These are phyloP conservation scores for Cetonia aurata DNA, from an alignment of 2,888 invertebrate species.

Conservation along the genomic window DNA sequence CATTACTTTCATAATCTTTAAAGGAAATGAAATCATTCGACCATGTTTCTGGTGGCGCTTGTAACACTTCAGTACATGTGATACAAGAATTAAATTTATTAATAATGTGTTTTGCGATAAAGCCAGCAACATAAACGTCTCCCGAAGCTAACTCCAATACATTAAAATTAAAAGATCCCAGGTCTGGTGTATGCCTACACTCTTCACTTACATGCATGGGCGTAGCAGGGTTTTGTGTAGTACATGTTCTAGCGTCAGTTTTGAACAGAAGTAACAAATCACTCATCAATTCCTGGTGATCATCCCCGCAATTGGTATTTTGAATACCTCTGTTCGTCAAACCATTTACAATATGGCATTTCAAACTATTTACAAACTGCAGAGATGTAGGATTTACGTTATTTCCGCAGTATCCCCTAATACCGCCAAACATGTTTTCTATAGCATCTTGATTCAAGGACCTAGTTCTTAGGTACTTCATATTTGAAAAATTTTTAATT, in stretches of 20 bases:
- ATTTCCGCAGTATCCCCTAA: background rate
- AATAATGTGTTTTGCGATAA: no score
- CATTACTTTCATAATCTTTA: no score
- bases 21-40: no score
- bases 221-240: background rate
- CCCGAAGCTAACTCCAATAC: no score
- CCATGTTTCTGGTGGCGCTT: no score
- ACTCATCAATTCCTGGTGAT: background rate
- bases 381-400: background rate
- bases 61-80: no score
- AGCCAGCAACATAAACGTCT: no score
- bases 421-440: background rate
- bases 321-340: no score
- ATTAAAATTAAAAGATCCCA: no score
- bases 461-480: background rate
- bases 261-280: background rate
- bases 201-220: background rate
- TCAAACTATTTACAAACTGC: background rate
- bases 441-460: background rate
- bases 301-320: background rate
- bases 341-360: background rate
- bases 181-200: background rate
- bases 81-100: no score
- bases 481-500: background rate
- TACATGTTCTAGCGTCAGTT: background rate